These are phyloP conservation scores for Cantharis flavilabris DNA, from an alignment of 2,888 invertebrate species.

Conservation along the genomic window DNA sequence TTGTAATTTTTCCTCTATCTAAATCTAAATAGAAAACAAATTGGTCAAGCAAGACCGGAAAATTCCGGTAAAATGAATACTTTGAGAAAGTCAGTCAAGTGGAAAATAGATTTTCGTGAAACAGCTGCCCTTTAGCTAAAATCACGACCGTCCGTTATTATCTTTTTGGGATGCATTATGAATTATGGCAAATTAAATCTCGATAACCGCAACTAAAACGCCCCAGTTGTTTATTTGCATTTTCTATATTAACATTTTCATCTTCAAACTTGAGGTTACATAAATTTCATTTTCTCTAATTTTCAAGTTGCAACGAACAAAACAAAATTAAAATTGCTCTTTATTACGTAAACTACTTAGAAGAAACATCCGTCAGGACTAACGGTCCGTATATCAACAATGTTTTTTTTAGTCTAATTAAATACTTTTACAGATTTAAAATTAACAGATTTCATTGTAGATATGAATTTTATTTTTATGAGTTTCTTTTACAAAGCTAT, in stretches of 20 bases:
- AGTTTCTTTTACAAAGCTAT: too few relatives aligned
- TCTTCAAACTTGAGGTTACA: neutral
- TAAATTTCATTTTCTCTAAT: neutral
- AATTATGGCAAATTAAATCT: neutral
- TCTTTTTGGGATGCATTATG: conserved; percentile 14
- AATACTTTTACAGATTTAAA: too few relatives aligned
- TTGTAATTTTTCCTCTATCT: neutral
- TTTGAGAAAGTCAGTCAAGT: conserved; percentile 14
- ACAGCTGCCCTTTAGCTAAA: conserved; percentile 17
- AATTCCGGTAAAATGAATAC: conserved; percentile 10
- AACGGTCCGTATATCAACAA: too few relatives aligned
- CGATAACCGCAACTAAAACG: neutral
- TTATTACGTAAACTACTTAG: neutral
- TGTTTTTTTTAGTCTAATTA: too few relatives aligned
- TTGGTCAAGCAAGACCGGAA: conserved; percentile 17
- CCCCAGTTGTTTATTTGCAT: neutral
- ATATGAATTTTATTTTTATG: too few relatives aligned
- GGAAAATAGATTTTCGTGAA: conserved; percentile 20
- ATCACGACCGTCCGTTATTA: conserved; percentile 7
- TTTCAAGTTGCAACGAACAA: neutral
- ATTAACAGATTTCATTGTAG: too few relatives aligned
- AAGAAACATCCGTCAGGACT: too few relatives aligned
- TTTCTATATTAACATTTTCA: neutral
- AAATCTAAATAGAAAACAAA: conserved; percentile 5
- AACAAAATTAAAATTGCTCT: neutral